A percentile compares a stretch with the other conserved stretches of the same genome.
phyloP scores from a whole-genome alignment of 2,888 invertebrate species.

The Drosophila paranaensis region DNA sequence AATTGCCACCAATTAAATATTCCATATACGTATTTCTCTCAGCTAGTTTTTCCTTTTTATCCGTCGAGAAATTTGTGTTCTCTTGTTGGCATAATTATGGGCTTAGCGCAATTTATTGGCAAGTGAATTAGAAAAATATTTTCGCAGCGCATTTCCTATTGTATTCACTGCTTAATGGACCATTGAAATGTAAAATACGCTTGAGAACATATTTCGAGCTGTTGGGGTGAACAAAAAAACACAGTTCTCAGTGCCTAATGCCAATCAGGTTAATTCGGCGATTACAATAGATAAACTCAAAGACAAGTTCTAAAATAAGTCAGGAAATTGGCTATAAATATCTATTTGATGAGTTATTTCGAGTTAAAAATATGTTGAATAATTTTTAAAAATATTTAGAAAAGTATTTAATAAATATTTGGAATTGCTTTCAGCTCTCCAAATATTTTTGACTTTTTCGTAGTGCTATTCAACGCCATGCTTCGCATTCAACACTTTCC shows the following conservation, averaged over 20 bases:
- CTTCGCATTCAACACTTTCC: too few species aligned
- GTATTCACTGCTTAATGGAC: constrained; percentile 44
- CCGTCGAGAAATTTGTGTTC: background rate
- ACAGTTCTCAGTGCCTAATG: constrained; percentile 24
- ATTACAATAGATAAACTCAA: constrained; percentile 13
- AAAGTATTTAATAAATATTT: too few species aligned
- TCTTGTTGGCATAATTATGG: constrained; percentile 74
- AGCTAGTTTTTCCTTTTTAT: constrained; percentile 32
- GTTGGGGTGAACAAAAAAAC: constrained; percentile 30
- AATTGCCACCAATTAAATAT: constrained; percentile 76
- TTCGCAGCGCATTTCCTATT: constrained; percentile 30
- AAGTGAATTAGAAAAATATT: constrained; percentile 77
- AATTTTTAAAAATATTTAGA: too few species aligned
- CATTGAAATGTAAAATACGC: constrained; percentile 57
- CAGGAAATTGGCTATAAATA: too few species aligned
- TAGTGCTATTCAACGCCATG: too few species aligned
- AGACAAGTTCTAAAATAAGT: constrained; percentile 1
- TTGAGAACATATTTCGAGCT: constrained; percentile 42
- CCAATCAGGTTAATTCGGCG: constrained; percentile 34
- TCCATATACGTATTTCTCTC: constrained; percentile 36
- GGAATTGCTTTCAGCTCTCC: too few species aligned
- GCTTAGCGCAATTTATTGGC: constrained; percentile 75
- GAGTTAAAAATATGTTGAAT: too few species aligned
- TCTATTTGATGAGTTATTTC: too few species aligned
- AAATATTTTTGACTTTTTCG: too few species aligned